Evolutionary conservation across 1,140 invertebrate species (phyloP).

Genomic region (Mamestra configurata): DNA sequence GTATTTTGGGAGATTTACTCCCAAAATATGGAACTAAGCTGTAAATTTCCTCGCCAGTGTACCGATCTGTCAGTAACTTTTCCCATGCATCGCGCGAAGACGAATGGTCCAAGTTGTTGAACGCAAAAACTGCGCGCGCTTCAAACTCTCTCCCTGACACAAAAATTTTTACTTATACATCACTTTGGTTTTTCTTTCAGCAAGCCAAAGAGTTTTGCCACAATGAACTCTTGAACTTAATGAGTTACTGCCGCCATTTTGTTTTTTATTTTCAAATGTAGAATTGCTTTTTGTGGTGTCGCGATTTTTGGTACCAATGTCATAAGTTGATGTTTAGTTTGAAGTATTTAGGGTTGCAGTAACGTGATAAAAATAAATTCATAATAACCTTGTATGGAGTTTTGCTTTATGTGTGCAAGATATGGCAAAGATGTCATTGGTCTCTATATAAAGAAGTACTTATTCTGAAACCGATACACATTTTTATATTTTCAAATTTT

Average conservation of each 20-base stretch:
- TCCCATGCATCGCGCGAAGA: conserved; percentile 79
- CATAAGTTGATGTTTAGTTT: no score
- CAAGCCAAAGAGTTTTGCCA: conserved; percentile 6
- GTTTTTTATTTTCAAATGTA: conserved; percentile 26
- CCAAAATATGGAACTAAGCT: background rate
- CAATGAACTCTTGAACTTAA: conserved; percentile 45
- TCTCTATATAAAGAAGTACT: no score
- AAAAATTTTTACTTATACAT: conserved; percentile 48
- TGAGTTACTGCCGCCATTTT: conserved; percentile 15
- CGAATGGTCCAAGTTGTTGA: conserved; percentile 77
- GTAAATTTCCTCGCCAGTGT: conserved; percentile 56
- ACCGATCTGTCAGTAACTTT: conserved; percentile 79
- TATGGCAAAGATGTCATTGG: no score
- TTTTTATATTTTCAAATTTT: no score
- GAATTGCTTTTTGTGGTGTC: background rate
- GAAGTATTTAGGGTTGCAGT: no score
- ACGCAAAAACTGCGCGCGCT: conserved; percentile 72
- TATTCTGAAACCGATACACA: no score
- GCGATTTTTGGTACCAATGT: no score
- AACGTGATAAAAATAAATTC: no score
- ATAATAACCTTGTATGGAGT: no score
- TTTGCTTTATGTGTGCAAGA: no score
- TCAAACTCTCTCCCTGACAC: conserved; percentile 12
- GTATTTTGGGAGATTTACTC: no score
- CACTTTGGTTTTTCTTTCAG: conserved; percentile 49